phyloP scores from a whole-genome alignment of 2,797 vertebrate genomes.

The Danio albolineatus region DNA sequence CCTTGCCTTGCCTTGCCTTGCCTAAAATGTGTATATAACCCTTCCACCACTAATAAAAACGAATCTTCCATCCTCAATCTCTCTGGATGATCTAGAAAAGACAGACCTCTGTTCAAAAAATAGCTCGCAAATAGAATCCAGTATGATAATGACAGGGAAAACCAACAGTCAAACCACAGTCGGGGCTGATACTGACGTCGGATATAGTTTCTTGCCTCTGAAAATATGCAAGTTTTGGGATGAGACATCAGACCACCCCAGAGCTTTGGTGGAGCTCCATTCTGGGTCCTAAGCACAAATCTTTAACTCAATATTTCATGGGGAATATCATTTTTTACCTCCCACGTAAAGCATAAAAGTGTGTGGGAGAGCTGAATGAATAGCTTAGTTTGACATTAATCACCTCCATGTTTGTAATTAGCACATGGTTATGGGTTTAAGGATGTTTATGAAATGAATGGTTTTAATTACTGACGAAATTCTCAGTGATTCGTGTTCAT shows the following conservation, averaged over 20 bases:
- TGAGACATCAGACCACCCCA: slow-evolving; percentile 49
- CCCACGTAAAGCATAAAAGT: background rate
- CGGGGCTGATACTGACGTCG: slow-evolving; percentile 24
- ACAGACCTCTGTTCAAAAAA: slow-evolving; percentile 1
- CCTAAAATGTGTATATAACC: slow-evolving; percentile 44
- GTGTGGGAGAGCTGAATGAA: slow-evolving; percentile 12
- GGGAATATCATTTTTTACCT: slow-evolving; percentile 35
- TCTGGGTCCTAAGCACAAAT: slow-evolving; percentile 43
- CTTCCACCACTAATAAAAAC: slow-evolving; percentile 17
- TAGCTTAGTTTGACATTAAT: slow-evolving; percentile 15
- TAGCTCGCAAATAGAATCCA: slow-evolving; percentile 21
- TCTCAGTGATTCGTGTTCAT: background rate
- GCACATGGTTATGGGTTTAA: slow-evolving; percentile 5
- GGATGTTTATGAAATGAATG: background rate
- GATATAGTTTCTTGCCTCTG: slow-evolving; percentile 35
- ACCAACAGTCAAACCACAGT: slow-evolving; percentile 25
- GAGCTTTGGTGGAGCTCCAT: slow-evolving; percentile 44
- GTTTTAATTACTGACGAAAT: slow-evolving; percentile 13
- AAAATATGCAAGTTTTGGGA: slow-evolving; percentile 39
- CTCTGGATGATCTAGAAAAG: background rate
- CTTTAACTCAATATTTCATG: slow-evolving; percentile 51
- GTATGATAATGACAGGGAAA: slow-evolving; percentile 18
- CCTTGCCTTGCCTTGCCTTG: too few species aligned
- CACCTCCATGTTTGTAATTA: background rate
- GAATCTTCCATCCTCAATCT: background rate